Base-by-base conservation (phyloP, 2,888 invertebrate genomes). In the Sinelater perroti region DNA sequence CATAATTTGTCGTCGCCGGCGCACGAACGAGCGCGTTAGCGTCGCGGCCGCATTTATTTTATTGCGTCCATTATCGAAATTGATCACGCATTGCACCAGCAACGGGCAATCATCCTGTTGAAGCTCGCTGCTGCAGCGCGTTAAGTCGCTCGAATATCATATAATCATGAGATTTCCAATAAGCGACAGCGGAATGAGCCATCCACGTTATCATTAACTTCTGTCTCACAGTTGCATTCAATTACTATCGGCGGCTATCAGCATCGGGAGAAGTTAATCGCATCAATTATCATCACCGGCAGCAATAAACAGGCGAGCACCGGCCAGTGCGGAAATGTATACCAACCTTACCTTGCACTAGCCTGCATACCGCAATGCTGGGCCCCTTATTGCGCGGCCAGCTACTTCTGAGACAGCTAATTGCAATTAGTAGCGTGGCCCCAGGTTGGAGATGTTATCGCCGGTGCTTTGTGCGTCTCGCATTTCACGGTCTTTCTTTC, bases 381-480 rank as follows among this genome's bases (percentile, higher is more conserved):
- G n/a, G n/a, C n/a, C n/a, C n/a, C n/a, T n/a, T n/a, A n/a, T n/a
- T n/a, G n/a, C n/a, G n/a, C n/a, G n/a, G n/a, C n/a, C n/a, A n/a
- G n/a, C n/a, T n/a, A n/a, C n/a, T n/a, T n/a, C n/a, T n/a, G n/a
- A n/a, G 42, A 52, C 52, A 52, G 42, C 52, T 52, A 52, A 52
- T 52, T 52, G 52, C 52, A 52, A 52, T 52, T 52, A n/a, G n/a
- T n/a, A 55, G 33, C 38, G 54, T 31, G 38, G 26, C 33, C 42
- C 38, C 38, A 45, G 18, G 31, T 40, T 40, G 24, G 24, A 40
- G 40, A 40, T 40, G 24, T 40, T 40, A 40, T 40, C 40, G 10
- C 24, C 11, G 38, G 7, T 40, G 6, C 24, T 40, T 40, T n/a
- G n/a, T n/a, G n/a, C n/a, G n/a, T n/a, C n/a, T n/a, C n/a, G n/a